Evolutionary conservation across 2,797 vertebrate genomes (phyloP).

Genomic region (Kryptopterus vitreolus): DNA sequence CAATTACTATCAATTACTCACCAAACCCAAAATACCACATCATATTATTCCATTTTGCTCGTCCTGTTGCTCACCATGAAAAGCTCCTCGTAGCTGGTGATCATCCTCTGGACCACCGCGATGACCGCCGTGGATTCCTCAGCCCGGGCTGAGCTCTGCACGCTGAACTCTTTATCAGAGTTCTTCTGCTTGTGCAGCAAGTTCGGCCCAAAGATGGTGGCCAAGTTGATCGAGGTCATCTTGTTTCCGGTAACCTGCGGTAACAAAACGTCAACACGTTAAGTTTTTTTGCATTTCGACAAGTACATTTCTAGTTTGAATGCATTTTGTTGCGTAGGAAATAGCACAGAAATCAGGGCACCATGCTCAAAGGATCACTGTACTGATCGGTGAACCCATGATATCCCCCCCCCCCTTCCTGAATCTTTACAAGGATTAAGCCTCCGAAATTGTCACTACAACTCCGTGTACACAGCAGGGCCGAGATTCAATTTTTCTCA

Average conservation of each 20-base stretch:
- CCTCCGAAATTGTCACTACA: slow-evolving; percentile 4
- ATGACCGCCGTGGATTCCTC: slow-evolving; percentile 94
- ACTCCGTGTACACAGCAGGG: not conserved
- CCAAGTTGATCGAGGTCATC: slow-evolving; percentile 95
- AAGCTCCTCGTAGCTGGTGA: slow-evolving; percentile 81
- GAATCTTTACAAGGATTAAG: slow-evolving; percentile 10
- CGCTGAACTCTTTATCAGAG: slow-evolving; percentile 93
- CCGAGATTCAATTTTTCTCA: slow-evolving; percentile 12
- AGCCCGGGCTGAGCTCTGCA: slow-evolving; percentile 90
- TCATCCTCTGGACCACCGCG: slow-evolving; percentile 89
- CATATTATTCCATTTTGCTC: not conserved
- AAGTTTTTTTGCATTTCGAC: too few relatives aligned
- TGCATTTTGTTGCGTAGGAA: not conserved
- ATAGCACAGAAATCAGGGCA: too few relatives aligned
- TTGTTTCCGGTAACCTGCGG: slow-evolving; percentile 91
- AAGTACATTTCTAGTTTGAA: not conserved
- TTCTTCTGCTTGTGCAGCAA: slow-evolving; percentile 93
- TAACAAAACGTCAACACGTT: slow-evolving; percentile 31
- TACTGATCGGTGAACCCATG: too few relatives aligned
- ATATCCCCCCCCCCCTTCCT: too few relatives aligned
- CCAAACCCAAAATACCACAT: not conserved
- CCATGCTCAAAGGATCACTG: not conserved
- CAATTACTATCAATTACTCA: not conserved
- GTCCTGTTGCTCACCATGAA: slow-evolving; percentile 82
- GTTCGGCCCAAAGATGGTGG: slow-evolving; percentile 97